Conservation (phyloP, 2,888 invertebrate genomes). For the Macrosiphum euphorbiae region DNA sequence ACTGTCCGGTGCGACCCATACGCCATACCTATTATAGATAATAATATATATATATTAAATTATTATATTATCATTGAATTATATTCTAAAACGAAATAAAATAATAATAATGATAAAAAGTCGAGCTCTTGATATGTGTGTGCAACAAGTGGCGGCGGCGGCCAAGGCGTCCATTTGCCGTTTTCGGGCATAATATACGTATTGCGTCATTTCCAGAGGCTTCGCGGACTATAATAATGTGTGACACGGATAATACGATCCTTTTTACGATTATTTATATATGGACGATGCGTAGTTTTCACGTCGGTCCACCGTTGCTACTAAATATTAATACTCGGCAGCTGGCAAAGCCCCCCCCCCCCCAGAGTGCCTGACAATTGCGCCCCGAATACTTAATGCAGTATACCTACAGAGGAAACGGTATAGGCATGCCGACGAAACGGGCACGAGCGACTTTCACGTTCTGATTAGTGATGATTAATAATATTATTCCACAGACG, state of each 20-base stretch:
- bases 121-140: not conserved
- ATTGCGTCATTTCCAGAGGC: constrained; percentile 28
- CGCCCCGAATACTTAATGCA: constrained; percentile 57
- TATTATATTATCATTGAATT: constrained; percentile 5
- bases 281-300: not conserved
- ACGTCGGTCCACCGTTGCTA: not conserved
- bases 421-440: not conserved
- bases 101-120: not conserved
- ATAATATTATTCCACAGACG: not conserved
- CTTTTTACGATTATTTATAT: constrained; percentile 2
- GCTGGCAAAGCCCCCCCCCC: not conserved
- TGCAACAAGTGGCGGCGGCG: not conserved
- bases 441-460: constrained; percentile 57
- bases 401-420: constrained; percentile 12
- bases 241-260: not conserved
- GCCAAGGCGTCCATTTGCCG: constrained; percentile 28
- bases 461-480: constrained; percentile 50
- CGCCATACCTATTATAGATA: not conserved
- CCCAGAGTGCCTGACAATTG: not conserved
- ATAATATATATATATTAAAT: not conserved
- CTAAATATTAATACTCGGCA: not conserved
- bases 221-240: not conserved
- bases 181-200: constrained; percentile 35
- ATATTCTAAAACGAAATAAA: constrained; percentile 1
- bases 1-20: not conserved